These are phyloP conservation scores for Caenorhabditis becei DNA, from an alignment of 2,888 invertebrate species.

Conservation along the genomic window DNA sequence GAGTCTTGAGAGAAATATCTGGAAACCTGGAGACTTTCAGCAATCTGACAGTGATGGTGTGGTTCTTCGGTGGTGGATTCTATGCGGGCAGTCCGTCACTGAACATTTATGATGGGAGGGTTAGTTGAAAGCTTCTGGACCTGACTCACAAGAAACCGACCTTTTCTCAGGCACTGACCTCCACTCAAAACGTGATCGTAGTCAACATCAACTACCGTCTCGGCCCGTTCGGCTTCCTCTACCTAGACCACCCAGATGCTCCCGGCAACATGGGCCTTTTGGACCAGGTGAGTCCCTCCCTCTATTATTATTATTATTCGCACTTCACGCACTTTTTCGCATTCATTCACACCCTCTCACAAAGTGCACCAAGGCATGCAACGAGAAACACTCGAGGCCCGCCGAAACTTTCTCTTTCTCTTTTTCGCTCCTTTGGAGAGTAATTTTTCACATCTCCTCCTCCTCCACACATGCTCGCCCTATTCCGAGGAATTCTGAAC, in stretches of 20 bases:
- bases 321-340: slow-evolving; percentile 18
- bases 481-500: neutral
- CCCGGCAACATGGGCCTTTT: slow-evolving; percentile 94
- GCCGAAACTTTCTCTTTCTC: slow-evolving; percentile 31
- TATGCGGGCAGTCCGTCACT: slow-evolving; percentile 83
- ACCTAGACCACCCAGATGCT: slow-evolving; percentile 87
- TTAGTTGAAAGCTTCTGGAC: no score
- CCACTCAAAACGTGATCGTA: slow-evolving; percentile 92
- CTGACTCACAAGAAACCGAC: no score
- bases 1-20: no score
- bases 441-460: slow-evolving; percentile 50
- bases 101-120: slow-evolving; percentile 83
- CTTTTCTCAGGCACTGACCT: no score
- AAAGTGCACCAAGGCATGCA: slow-evolving; percentile 47
- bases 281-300: slow-evolving; percentile 85
- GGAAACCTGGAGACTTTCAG: slow-evolving; percentile 60
- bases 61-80: slow-evolving; percentile 82
- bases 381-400: slow-evolving; percentile 53
- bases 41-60: slow-evolving; percentile 82
- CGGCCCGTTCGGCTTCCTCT: slow-evolving; percentile 95
- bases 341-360: slow-evolving; percentile 45
- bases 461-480: neutral
- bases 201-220: slow-evolving; percentile 88
- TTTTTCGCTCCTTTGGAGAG: slow-evolving; percentile 31
- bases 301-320: slow-evolving; percentile 10